Evolutionary conservation across 37 sponge, comb jelly and placozoan genomes (phyloP).

Genomic region (Cliona cf. orientalis): DNA sequence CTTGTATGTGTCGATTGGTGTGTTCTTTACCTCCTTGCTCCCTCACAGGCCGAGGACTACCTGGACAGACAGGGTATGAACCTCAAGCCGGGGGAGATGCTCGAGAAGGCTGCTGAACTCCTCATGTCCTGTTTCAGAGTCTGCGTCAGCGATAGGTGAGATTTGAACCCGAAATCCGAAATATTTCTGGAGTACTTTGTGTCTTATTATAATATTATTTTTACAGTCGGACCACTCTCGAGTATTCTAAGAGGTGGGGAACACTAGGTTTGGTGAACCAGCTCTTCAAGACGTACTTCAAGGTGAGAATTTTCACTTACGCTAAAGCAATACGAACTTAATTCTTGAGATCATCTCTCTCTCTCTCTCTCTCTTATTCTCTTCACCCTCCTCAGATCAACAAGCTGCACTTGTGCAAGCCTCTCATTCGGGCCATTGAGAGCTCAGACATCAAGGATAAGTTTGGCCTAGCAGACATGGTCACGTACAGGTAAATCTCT

Average conservation of each 20-base stretch:
- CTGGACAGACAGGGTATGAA: slow-evolving; percentile 46
- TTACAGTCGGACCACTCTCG: slow-evolving; percentile 57
- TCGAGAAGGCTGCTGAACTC: slow-evolving; percentile 90
- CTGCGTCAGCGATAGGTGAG: slow-evolving; percentile 86
- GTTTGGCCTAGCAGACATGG: slow-evolving; percentile 74
- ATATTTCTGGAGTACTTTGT: no score
- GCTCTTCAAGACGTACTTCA: slow-evolving; percentile 97
- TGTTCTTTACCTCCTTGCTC: not conserved
- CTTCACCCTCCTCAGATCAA: slow-evolving; percentile 65
- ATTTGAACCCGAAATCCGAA: not conserved
- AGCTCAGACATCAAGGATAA: slow-evolving; percentile 79
- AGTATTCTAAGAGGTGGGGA: slow-evolving; percentile 87
- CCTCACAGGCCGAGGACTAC: not conserved
- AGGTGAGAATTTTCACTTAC: slow-evolving; percentile 40
- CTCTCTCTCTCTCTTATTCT: not conserved
- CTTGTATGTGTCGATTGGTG: no score
- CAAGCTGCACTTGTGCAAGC: slow-evolving; percentile 91
- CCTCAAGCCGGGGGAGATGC: slow-evolving; percentile 68
- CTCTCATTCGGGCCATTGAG: slow-evolving; percentile 92
- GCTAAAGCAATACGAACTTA: not conserved
- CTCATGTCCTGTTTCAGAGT: slow-evolving; percentile 92
- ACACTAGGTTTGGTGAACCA: slow-evolving; percentile 87
- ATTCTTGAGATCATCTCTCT: not conserved
- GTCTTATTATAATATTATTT: not conserved
- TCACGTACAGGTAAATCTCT: slow-evolving; percentile 84